phyloP scores from a whole-genome alignment of 2,113 vertebrate genomes.

The Gopherus flavomarginatus region DNA sequence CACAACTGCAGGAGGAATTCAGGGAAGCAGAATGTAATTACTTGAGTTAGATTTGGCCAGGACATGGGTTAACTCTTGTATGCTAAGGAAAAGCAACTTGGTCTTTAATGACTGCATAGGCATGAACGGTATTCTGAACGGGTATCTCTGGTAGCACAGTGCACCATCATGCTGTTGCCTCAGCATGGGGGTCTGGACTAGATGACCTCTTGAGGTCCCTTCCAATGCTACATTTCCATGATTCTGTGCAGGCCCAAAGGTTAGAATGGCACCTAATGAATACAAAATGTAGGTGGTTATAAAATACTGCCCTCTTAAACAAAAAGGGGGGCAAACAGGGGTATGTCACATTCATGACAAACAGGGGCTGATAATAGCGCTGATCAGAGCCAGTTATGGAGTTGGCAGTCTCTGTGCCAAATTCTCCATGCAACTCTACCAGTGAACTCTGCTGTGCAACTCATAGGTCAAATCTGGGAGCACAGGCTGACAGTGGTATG shows the following conservation, averaged over 20 bases:
- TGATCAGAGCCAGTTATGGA: background rate
- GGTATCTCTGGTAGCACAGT: background rate
- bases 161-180: background rate
- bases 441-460: background rate
- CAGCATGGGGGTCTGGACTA: background rate
- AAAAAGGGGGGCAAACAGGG: background rate
- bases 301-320: background rate
- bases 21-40: rapidly evolving
- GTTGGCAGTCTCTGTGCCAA: background rate
- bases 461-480: background rate
- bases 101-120: background rate
- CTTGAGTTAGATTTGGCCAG: background rate
- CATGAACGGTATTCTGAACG: background rate
- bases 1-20: background rate
- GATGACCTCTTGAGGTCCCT: background rate
- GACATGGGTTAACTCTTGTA: background rate
- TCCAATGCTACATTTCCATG: background rate
- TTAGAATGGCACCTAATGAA: background rate
- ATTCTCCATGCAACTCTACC: background rate
- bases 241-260: background rate
- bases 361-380: background rate
- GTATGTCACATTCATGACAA: background rate
- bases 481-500: background rate
- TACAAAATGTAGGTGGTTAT: background rate
- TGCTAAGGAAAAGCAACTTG: background rate